phyloP scores from a whole-genome alignment of 92 coral and sea anemone genomes.

The Phenganax stokvisi region DNA sequence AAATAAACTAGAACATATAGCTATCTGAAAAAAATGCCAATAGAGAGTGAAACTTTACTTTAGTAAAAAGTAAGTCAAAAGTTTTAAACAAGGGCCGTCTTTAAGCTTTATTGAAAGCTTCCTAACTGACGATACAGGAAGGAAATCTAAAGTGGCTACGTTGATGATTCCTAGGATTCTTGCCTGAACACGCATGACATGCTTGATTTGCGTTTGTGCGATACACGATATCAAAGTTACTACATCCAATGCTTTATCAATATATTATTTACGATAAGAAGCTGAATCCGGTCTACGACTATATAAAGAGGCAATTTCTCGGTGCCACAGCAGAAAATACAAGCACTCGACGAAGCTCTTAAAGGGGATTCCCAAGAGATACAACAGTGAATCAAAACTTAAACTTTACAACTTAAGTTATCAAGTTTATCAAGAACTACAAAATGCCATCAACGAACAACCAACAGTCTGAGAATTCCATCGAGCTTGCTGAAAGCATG shows the following conservation, averaged over 20 bases:
- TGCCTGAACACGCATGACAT: slow-evolving; percentile 30
- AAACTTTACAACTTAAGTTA: not conserved
- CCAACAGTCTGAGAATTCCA: slow-evolving; percentile 13
- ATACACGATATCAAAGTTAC: not conserved
- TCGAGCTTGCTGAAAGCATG: slow-evolving; percentile 19
- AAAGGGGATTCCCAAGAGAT: slow-evolving; percentile 36
- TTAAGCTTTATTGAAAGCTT: not conserved
- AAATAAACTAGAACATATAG: not conserved
- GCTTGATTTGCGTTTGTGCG: slow-evolving; percentile 2
- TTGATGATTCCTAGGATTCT: slow-evolving; percentile 1
- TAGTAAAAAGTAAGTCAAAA: not conserved
- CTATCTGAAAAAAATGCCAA: not conserved
- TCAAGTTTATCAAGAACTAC: not conserved
- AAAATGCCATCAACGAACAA: slow-evolving; percentile 30
- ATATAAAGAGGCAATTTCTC: not conserved
- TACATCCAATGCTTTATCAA: not conserved
- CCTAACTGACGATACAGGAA: slow-evolving; percentile 8
- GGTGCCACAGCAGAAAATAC: not conserved
- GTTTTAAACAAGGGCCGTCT: not conserved
- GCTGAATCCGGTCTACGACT: slow-evolving; percentile 14
- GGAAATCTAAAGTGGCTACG: slow-evolving; percentile 9
- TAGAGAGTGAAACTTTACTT: not conserved
- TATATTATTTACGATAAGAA: slow-evolving; percentile 31
- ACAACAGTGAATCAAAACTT: not conserved
- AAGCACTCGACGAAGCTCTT: slow-evolving; percentile 6